A percentile compares a stretch with the other conserved stretches of the same genome.
These are phyloP conservation scores for Lepidothrix coronata DNA, from an alignment of 2,113 vertebrate species.

Conservation along the genomic window DNA sequence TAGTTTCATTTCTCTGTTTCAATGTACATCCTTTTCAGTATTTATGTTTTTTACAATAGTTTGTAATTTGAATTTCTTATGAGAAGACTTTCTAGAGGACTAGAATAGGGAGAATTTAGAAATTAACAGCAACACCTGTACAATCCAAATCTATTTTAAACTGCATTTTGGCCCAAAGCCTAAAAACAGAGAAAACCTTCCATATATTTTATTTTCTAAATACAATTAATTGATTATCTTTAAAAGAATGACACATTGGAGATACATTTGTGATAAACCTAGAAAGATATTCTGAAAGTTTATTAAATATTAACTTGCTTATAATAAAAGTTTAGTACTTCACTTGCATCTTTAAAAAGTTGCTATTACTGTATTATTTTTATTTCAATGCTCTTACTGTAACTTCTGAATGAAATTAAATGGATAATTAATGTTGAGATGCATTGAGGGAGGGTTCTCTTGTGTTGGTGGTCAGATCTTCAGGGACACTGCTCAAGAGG, in stretches of 20 bases:
- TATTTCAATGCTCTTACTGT: not conserved
- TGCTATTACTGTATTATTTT: not conserved
- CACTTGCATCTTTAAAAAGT: not conserved
- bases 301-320: not conserved
- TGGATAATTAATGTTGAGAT: not conserved
- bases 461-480: not conserved
- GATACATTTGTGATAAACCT: not conserved
- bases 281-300: not conserved
- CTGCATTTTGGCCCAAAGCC: not conserved
- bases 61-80: not conserved
- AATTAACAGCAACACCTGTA: not conserved
- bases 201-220: not conserved
- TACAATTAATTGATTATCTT: not conserved
- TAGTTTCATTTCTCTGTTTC: not conserved
- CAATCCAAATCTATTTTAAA: not conserved
- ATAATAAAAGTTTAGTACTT: not conserved
- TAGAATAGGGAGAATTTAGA: not conserved
- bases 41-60: not conserved
- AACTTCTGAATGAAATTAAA: not conserved
- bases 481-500: not conserved
- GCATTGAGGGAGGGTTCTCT: not conserved
- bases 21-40: not conserved
- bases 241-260: not conserved
- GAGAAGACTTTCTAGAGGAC: not conserved
- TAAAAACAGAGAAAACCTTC: not conserved